phyloP scores from a whole-genome alignment of 2,113 vertebrate species.

The Syrrhaptes paradoxus region DNA sequence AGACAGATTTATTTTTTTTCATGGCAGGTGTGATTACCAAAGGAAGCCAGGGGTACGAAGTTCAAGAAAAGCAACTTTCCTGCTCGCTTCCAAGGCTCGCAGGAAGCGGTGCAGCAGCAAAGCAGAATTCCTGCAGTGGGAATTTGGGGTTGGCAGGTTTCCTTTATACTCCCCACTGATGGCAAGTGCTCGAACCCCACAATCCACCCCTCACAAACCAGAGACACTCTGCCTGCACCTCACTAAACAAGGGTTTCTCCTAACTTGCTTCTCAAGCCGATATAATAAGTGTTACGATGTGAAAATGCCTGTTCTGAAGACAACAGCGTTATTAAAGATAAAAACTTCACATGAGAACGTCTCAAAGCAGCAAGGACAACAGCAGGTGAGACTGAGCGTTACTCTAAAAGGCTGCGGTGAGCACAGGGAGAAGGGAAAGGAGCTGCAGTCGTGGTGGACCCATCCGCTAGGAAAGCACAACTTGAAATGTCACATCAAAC shows the following conservation, averaged over 20 bases:
- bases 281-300: accelerated
- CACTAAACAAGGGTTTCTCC: not conserved
- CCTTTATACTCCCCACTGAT: not conserved
- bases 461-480: constrained; percentile 45
- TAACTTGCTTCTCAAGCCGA: not conserved
- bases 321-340: not conserved
- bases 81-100: not conserved
- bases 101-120: not conserved
- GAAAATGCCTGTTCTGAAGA: not conserved
- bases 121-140: not conserved
- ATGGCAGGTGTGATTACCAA: not conserved
- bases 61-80: not conserved
- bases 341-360: not conserved
- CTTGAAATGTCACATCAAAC: not conserved
- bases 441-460: constrained; percentile 49
- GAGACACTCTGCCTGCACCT: not conserved
- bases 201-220: not conserved
- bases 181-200: not conserved
- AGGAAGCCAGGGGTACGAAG: not conserved
- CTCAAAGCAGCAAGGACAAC: not conserved
- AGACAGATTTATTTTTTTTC: not conserved
- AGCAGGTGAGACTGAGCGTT: not conserved
- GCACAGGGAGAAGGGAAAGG: not conserved
- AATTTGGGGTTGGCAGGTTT: accelerated
- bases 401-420: not conserved